phyloP scores from a whole-genome alignment of 2,888 invertebrate species.

The Cartodere bifasciata region DNA sequence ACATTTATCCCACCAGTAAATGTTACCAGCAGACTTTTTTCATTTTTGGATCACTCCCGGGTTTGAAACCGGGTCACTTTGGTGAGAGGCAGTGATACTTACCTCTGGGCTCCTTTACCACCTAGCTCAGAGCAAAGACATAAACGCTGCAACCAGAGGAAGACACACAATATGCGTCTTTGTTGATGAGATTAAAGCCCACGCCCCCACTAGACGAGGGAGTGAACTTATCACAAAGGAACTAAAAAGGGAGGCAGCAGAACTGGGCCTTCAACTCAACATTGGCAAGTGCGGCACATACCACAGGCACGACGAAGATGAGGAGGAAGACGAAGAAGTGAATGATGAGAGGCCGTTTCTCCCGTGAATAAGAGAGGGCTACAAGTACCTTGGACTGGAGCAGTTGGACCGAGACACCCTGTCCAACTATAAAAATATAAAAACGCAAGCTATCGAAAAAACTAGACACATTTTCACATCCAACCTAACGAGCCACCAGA shows the following conservation, averaged over 20 bases:
- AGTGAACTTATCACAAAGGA: neutral
- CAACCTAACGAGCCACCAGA: neutral
- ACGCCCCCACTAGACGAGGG: neutral
- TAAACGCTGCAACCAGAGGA: too few species aligned
- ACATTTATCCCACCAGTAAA: too few species aligned
- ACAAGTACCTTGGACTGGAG: constrained; percentile 1
- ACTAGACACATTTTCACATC: neutral
- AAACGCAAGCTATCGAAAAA: neutral
- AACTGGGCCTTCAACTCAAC: constrained; percentile 1
- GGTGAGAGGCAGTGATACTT: too few species aligned
- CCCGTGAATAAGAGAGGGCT: neutral
- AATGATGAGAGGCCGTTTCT: neutral
- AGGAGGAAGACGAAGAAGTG: too few species aligned
- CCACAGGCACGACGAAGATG: neutral
- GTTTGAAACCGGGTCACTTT: too few species aligned
- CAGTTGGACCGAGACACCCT: constrained; percentile 1
- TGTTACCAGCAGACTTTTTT: too few species aligned
- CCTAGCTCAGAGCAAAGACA: too few species aligned
- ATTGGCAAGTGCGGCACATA: neutral
- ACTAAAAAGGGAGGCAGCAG: neutral
- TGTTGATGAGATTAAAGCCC: constrained; percentile 1
- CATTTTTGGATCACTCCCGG: too few species aligned
- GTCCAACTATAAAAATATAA: neutral
- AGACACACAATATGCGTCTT: neutral
- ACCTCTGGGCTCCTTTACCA: too few species aligned